These are phyloP conservation scores for Adelosebastes latens DNA, from an alignment of 2,797 vertebrate species.

Conservation along the genomic window DNA sequence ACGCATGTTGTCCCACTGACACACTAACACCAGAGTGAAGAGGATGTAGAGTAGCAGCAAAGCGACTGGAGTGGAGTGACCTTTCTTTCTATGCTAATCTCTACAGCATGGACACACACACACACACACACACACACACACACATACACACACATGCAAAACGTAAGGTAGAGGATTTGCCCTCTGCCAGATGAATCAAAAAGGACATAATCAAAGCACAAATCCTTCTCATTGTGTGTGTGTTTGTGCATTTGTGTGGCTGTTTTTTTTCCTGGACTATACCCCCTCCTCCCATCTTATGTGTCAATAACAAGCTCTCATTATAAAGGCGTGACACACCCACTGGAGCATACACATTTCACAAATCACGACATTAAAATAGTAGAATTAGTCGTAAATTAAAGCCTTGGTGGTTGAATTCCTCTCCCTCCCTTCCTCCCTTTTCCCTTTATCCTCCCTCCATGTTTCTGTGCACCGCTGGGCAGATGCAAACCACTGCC, in stretches of 20 bases:
- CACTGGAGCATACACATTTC: slow-evolving; percentile 41
- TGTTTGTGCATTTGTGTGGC: neutral
- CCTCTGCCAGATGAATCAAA: slow-evolving; percentile 47
- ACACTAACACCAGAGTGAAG: slow-evolving; percentile 70
- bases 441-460: slow-evolving; percentile 32
- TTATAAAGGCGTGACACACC: slow-evolving; percentile 64
- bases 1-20: slow-evolving; percentile 74
- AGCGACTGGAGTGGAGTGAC: slow-evolving; percentile 65
- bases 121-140: neutral
- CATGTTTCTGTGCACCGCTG: slow-evolving; percentile 44
- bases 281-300: slow-evolving; percentile 50
- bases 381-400: slow-evolving; percentile 34
- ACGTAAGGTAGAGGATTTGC: slow-evolving; percentile 33
- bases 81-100: slow-evolving; percentile 68
- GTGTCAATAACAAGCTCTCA: slow-evolving; percentile 62
- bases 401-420: neutral
- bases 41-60: slow-evolving; percentile 50
- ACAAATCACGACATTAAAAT: slow-evolving; percentile 16
- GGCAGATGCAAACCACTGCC: slow-evolving; percentile 66
- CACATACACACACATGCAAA: neutral
- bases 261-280: slow-evolving; percentile 1
- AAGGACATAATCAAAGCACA: slow-evolving; percentile 48
- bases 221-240: slow-evolving; percentile 19
- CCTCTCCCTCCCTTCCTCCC: neutral
- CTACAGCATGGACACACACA: slow-evolving; percentile 21